Evolutionary conservation across 2,113 vertebrate genomes (phyloP).

Genomic region (Colaptes auratus): DNA sequence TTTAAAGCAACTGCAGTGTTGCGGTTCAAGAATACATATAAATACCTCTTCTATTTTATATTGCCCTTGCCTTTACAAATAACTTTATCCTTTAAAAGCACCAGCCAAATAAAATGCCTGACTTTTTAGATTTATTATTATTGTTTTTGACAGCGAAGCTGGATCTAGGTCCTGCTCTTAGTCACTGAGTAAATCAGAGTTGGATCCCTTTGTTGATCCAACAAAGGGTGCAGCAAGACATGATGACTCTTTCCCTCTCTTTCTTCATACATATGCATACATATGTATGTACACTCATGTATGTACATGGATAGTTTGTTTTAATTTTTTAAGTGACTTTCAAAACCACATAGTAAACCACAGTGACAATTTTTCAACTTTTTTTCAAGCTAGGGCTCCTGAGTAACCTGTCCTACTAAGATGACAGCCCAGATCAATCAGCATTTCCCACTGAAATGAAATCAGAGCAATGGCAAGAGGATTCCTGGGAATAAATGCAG

Average conservation of each 20-base stretch:
- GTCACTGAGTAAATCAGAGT: not conserved
- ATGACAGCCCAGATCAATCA: not conserved
- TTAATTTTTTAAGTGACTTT: not conserved
- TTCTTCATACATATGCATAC: not conserved
- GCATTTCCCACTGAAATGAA: not conserved
- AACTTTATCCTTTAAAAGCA: not conserved
- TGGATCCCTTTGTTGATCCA: rapidly evolving
- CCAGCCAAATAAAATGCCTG: not conserved
- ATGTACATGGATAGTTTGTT: not conserved
- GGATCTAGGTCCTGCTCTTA: not conserved
- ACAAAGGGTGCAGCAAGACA: not conserved
- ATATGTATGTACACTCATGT: no score
- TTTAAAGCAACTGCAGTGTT: constrained; percentile 1
- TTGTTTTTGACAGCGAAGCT: not conserved
- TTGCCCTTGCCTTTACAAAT: not conserved
- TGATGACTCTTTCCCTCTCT: not conserved
- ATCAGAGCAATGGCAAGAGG: not conserved
- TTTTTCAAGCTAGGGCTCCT: not conserved
- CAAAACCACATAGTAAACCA: not conserved
- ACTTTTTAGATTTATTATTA: not conserved
- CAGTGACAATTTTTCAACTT: not conserved
- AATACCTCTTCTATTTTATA: not conserved
- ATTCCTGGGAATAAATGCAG: not conserved
- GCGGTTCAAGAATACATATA: not conserved
- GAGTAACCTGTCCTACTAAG: not conserved